phyloP scores from a whole-genome alignment of 2,888 invertebrate genomes.

The Stenodera caucasica region DNA sequence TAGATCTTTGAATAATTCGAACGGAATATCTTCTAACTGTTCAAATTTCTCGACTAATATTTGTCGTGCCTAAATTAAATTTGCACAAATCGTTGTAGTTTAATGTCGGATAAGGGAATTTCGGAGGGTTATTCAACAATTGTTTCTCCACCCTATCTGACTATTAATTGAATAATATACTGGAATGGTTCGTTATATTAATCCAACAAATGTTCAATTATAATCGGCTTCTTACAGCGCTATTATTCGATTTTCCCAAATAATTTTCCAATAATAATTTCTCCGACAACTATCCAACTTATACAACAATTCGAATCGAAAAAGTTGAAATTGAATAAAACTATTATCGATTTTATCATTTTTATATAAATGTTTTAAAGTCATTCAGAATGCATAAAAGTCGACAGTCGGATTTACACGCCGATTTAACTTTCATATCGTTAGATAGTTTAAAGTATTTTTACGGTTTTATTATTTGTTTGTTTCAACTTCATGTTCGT shows the following conservation, averaged over 20 bases:
- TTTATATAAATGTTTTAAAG: conserved; percentile 24
- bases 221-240: too few species aligned
- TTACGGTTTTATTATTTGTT: not conserved
- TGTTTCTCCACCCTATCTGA: not conserved
- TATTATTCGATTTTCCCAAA: too few species aligned
- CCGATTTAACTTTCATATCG: not conserved
- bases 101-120: not conserved
- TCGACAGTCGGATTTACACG: conserved; percentile 11
- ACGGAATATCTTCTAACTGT: conserved; percentile 21
- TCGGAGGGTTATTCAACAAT: not conserved
- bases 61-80: conserved; percentile 28
- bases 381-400: conserved; percentile 29
- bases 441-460: not conserved
- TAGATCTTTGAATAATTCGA: conserved; percentile 27
- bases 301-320: not conserved
- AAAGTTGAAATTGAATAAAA: conserved; percentile 7
- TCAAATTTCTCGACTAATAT: conserved; percentile 30
- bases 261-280: too few species aligned
- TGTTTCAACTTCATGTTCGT: too few species aligned
- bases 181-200: not conserved
- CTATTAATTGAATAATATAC: not conserved
- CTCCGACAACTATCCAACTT: not conserved
- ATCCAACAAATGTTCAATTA: not conserved
- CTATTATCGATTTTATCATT: conserved; percentile 26
- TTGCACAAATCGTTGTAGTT: conserved; percentile 22